phyloP scores from a whole-genome alignment of 1,140 invertebrate species.

The Rhagoletis pomonella region DNA sequence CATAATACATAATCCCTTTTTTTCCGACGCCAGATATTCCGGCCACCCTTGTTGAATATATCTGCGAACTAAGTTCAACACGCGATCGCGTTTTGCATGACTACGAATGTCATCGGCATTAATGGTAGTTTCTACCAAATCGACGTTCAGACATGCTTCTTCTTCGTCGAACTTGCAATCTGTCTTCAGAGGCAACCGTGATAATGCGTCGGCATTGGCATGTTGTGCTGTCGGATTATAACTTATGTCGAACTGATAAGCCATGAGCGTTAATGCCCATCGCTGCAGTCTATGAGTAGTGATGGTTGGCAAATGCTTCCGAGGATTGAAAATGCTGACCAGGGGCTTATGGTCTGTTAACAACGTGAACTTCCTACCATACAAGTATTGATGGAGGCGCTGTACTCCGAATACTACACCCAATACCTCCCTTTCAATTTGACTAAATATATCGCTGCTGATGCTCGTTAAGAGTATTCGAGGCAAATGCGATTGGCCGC shows the following conservation, averaged over 20 bases:
- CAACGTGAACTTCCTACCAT: slow-evolving; percentile 61
- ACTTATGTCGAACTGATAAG: not conserved
- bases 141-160: not conserved
- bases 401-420: slow-evolving; percentile 69
- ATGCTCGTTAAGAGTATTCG: too few relatives aligned
- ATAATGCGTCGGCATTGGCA: not conserved
- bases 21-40: too few relatives aligned
- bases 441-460: slow-evolving; percentile 63
- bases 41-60: not conserved
- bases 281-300: slow-evolving; percentile 61
- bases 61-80: not conserved
- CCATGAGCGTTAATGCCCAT: not conserved
- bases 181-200: not conserved
- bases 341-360: slow-evolving; percentile 75
- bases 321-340: slow-evolving; percentile 69
- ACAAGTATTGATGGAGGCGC: slow-evolving; percentile 73
- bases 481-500: too few relatives aligned
- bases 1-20: too few relatives aligned
- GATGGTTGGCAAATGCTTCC: slow-evolving; percentile 65
- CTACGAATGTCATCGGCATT: not conserved
- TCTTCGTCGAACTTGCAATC: not conserved
- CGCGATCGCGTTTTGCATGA: not conserved
- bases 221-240: not conserved
- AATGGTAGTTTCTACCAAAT: not conserved
- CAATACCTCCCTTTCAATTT: slow-evolving; percentile 74